Evolutionary conservation across 2,888 invertebrate species (phyloP).

Genomic region (Sinhomidia bicolor): DNA sequence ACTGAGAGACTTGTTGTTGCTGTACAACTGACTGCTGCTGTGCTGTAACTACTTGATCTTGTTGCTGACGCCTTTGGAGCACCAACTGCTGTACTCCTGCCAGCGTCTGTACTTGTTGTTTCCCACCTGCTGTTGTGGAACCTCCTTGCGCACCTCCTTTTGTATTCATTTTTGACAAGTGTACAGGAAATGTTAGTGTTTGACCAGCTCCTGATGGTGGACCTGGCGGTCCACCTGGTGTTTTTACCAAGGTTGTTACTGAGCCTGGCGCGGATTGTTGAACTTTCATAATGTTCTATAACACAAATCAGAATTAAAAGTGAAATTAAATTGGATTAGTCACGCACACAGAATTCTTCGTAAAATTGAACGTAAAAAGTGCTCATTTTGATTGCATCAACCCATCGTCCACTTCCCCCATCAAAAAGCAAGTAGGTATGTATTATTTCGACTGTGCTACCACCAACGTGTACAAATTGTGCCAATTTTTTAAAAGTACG

Average conservation of each 20-base stretch:
- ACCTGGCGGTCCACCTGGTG: conserved; percentile 59
- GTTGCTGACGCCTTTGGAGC: conserved; percentile 51
- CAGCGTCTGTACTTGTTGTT: conserved; percentile 54
- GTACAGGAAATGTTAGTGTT: conserved; percentile 73
- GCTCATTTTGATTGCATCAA: too few relatives aligned
- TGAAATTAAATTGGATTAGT: too few relatives aligned
- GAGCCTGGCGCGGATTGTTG: conserved; percentile 61
- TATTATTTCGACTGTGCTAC: too few relatives aligned
- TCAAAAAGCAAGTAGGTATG: too few relatives aligned
- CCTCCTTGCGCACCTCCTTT: conserved; percentile 41
- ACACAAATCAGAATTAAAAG: too few relatives aligned
- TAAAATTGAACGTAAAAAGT: too few relatives aligned
- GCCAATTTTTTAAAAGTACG: too few relatives aligned
- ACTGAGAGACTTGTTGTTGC: conserved; percentile 46
- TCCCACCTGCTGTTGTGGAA: conserved; percentile 38
- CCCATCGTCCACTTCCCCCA: too few relatives aligned
- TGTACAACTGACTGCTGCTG: conserved; percentile 45
- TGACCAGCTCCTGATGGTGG: conserved; percentile 53
- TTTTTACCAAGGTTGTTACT: conserved; percentile 74
- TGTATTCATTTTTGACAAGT: conserved; percentile 68
- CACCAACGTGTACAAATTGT: too few relatives aligned
- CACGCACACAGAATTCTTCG: too few relatives aligned
- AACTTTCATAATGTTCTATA: conserved; percentile 72
- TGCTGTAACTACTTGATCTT: conserved; percentile 38
- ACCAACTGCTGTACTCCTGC: conserved; percentile 65